Percentiles rank a stretch among this genome's conserved stretches.
Conservation (phyloP, 1,140 invertebrate species). For the Drosophila kepulauana region DNA sequence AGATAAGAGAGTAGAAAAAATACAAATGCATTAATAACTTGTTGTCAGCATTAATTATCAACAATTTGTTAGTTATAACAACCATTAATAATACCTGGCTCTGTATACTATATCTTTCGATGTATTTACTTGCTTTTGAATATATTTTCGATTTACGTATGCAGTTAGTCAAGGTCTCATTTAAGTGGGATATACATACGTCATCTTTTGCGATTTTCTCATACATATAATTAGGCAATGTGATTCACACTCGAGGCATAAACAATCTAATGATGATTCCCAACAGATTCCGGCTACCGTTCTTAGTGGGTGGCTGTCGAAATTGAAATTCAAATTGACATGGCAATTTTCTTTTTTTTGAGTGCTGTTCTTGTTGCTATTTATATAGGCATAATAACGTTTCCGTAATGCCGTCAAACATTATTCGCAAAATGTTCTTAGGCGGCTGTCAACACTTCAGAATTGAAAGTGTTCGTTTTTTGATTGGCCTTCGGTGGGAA, state of each 20-base stretch:
- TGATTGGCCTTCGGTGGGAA: constrained; percentile 65
- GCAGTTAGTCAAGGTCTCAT: constrained; percentile 50
- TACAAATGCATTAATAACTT: constrained; percentile 4
- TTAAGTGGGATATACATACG: constrained; percentile 52
- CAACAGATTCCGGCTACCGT: constrained; percentile 39
- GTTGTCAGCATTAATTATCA: neutral
- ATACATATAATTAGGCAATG: constrained; percentile 46
- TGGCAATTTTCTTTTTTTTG: constrained; percentile 30
- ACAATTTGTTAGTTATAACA: neutral
- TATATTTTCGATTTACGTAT: neutral
- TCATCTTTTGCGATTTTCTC: constrained; percentile 46
- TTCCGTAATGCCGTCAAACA: neutral
- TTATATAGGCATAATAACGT: constrained; percentile 25
- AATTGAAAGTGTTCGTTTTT: constrained; percentile 50
- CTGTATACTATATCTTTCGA: too few species aligned
- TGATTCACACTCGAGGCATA: constrained; percentile 56
- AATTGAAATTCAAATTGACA: constrained; percentile 54
- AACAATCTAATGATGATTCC: constrained; percentile 48
- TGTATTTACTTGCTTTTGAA: too few species aligned
- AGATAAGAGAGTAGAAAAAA: constrained; percentile 21
- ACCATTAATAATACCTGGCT: neutral
- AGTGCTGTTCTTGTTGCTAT: constrained; percentile 34
- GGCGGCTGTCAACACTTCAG: constrained; percentile 68
- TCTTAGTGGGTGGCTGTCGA: constrained; percentile 32
- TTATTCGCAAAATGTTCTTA: constrained; percentile 9